phyloP scores from a whole-genome alignment of 2,113 vertebrate genomes.

The Malurus alboscapulatus region DNA sequence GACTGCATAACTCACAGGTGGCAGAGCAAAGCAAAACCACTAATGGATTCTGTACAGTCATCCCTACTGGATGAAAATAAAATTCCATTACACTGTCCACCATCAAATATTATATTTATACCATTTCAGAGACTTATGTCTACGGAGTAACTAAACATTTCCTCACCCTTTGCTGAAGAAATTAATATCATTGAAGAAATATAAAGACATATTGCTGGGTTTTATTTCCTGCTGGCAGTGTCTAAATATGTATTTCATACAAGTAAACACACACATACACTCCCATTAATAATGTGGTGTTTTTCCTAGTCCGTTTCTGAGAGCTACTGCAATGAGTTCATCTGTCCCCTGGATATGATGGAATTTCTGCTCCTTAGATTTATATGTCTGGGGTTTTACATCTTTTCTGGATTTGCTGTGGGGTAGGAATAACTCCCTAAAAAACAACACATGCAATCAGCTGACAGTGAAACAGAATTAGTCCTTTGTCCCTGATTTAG shows the following conservation, averaged over 20 bases:
- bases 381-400: background rate
- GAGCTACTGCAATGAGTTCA: slow-evolving; percentile 40
- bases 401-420: background rate
- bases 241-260: slow-evolving; percentile 62
- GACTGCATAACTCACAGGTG: slow-evolving; percentile 62
- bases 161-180: slow-evolving; percentile 51
- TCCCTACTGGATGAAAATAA: slow-evolving; percentile 58
- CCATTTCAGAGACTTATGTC: slow-evolving; percentile 31
- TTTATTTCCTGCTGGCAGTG: slow-evolving; percentile 39
- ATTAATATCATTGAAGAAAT: slow-evolving; percentile 66
- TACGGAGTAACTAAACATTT: slow-evolving; percentile 62
- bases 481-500: background rate
- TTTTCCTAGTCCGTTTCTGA: slow-evolving; percentile 29
- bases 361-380: slow-evolving; percentile 46
- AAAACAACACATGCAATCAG: background rate
- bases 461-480: background rate
- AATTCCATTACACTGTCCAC: slow-evolving; percentile 52
- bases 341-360: slow-evolving; percentile 28
- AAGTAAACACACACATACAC: slow-evolving; percentile 28
- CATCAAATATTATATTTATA: slow-evolving; percentile 62
- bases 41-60: slow-evolving; percentile 61
- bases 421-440: background rate
- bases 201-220: slow-evolving; percentile 54
- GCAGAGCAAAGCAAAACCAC: slow-evolving; percentile 42
- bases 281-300: slow-evolving; percentile 42